A percentile compares a stretch with the other conserved stretches of the same genome.
These are phyloP conservation scores for Tachina grossa DNA, from an alignment of 2,888 invertebrate genomes.

Conservation along the genomic window DNA sequence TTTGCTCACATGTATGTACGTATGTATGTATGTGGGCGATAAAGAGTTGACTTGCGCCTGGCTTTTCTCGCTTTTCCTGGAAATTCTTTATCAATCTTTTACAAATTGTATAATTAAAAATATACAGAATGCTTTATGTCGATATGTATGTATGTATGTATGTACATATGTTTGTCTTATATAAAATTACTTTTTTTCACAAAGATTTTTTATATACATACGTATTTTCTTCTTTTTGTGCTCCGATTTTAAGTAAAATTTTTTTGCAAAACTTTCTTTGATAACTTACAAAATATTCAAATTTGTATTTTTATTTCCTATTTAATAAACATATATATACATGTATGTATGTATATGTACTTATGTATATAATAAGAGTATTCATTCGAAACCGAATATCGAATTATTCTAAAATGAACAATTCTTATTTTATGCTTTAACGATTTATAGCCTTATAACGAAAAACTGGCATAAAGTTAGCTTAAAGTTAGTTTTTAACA, in stretches of 20 bases:
- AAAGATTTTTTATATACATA: neutral
- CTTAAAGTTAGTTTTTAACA: no score
- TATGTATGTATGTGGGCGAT: neutral
- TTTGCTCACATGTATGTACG: neutral
- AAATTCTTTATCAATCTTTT: conserved; percentile 8
- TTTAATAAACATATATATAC: neutral
- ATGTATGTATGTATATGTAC: neutral
- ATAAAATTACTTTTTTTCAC: conserved; percentile 23
- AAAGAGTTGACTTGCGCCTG: conserved; percentile 45
- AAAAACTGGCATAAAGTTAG: no score
- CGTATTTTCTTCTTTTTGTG: neutral
- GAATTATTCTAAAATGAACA: no score
- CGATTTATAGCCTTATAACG: no score
- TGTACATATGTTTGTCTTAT: conserved; percentile 14
- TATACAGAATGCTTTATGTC: neutral
- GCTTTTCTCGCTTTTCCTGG: neutral
- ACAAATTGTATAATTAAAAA: neutral
- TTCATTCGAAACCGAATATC: no score
- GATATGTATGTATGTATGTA: conserved; percentile 1
- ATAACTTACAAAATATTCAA: neutral
- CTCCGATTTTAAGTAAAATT: neutral
- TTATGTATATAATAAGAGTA: neutral
- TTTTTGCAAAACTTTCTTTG: neutral
- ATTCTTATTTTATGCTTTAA: no score
- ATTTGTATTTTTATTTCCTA: conserved; percentile 7